Percentiles rank a stretch among this genome's conserved stretches.
These are phyloP conservation scores for Hydrochoerus hydrochaeris DNA, from an alignment of 2,113 vertebrate genomes.

Conservation along the genomic window DNA sequence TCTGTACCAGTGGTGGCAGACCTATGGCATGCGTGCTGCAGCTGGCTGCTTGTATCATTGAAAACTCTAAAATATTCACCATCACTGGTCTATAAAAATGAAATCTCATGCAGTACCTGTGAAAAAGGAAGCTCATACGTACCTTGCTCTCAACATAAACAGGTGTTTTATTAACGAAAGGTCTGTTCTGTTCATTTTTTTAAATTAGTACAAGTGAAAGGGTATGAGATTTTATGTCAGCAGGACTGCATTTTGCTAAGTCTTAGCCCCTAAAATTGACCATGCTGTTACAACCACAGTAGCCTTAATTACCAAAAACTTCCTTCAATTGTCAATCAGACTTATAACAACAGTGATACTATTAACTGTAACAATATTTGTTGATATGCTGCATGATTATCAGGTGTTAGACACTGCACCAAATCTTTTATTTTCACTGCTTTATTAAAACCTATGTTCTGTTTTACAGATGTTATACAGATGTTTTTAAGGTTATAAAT, in stretches of 20 bases:
- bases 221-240: background rate
- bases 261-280: background rate
- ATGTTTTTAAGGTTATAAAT: background rate
- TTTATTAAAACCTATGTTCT: conserved; percentile 42
- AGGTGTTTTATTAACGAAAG: background rate
- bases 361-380: background rate
- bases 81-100: background rate
- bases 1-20: background rate
- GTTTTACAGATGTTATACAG: background rate
- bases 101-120: background rate
- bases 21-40: background rate
- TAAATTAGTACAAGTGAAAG: conserved; percentile 6
- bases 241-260: background rate
- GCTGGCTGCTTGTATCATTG: background rate
- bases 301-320: background rate
- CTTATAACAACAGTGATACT: background rate
- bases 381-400: background rate
- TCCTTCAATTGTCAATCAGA: conserved; percentile 28
- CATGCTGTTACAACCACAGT: background rate
- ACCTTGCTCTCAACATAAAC: background rate
- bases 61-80: background rate
- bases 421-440: conserved; percentile 37
- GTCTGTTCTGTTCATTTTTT: background rate
- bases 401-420: background rate
- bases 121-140: background rate